Evolutionary conservation across 2,797 vertebrate species (phyloP).

Genomic region (Simalia tracyae): DNA sequence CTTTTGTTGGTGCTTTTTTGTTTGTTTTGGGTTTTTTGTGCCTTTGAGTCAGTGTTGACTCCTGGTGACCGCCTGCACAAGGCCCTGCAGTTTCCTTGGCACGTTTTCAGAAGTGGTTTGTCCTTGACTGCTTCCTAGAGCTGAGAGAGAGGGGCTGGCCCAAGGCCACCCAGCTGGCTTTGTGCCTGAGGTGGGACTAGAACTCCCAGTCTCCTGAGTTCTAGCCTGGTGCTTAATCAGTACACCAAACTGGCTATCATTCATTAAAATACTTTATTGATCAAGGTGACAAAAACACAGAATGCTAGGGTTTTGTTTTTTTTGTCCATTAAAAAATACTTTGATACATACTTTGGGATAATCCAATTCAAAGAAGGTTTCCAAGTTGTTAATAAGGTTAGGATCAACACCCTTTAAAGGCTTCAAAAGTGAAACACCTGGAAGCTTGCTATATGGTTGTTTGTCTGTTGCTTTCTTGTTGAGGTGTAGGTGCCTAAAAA

Average conservation of each 20-base stretch:
- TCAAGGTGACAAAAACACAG: background rate
- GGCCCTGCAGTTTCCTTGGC: background rate
- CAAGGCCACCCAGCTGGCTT: background rate
- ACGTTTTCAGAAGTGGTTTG: background rate
- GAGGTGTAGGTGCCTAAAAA: slow-evolving; percentile 85
- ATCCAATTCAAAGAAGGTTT: slow-evolving; percentile 97
- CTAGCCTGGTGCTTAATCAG: background rate
- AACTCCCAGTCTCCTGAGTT: background rate
- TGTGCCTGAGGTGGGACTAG: background rate
- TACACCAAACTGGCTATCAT: background rate
- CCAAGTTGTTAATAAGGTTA: slow-evolving; percentile 93
- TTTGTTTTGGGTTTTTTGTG: too few relatives aligned
- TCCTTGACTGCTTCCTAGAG: background rate
- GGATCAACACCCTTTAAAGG: slow-evolving; percentile 94
- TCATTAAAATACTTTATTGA: background rate
- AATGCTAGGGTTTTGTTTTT: background rate
- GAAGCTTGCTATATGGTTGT: slow-evolving; percentile 86
- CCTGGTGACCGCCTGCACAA: background rate
- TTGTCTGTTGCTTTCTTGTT: slow-evolving; percentile 86
- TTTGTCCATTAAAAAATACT: background rate
- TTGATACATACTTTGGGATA: slow-evolving; percentile 87
- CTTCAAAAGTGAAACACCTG: slow-evolving; percentile 92
- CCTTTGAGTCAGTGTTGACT: background rate
- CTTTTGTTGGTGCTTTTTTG: background rate
- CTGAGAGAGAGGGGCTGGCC: background rate